A percentile compares a stretch with the other conserved stretches of the same genome.
phyloP scores from a whole-genome alignment of 2,888 invertebrate genomes.

The Aphrophora alni region DNA sequence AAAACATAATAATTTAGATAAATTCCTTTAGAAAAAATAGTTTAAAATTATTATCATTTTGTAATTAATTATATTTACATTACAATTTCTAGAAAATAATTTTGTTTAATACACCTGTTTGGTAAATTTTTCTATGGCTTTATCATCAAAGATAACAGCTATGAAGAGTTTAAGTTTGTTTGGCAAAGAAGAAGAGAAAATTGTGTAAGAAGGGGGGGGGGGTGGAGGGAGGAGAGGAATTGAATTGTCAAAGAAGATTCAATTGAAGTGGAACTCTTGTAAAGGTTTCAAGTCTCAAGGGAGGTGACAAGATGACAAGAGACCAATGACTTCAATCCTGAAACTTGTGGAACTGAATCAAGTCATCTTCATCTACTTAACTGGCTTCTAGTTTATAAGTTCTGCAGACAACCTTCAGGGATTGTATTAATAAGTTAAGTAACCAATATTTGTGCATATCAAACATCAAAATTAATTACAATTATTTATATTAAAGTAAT shows the following conservation, averaged over 20 bases:
- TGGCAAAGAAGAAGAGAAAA: neutral
- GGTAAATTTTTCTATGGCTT: too few relatives aligned
- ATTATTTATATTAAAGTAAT: too few relatives aligned
- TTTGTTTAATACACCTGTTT: too few relatives aligned
- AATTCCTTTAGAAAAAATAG: too few relatives aligned
- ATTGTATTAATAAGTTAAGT: neutral
- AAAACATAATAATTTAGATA: too few relatives aligned
- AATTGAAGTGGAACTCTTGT: neutral
- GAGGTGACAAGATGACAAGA: neutral
- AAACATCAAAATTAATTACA: too few relatives aligned
- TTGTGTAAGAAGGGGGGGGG: neutral
- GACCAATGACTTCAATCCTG: neutral
- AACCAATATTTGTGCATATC: too few relatives aligned
- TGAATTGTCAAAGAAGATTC: conserved; percentile 4
- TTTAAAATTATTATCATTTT: too few relatives aligned
- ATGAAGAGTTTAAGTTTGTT: too few relatives aligned
- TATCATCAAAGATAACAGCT: too few relatives aligned
- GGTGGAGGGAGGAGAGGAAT: conserved; percentile 38
- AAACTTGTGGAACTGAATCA: neutral
- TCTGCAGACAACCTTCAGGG: neutral
- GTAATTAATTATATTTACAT: too few relatives aligned
- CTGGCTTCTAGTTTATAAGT: neutral
- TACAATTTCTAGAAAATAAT: too few relatives aligned
- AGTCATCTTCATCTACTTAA: neutral
- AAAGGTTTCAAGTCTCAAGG: neutral